These are phyloP conservation scores for Megalops cyprinoides DNA, from an alignment of 2,797 vertebrate species.

Conservation along the genomic window DNA sequence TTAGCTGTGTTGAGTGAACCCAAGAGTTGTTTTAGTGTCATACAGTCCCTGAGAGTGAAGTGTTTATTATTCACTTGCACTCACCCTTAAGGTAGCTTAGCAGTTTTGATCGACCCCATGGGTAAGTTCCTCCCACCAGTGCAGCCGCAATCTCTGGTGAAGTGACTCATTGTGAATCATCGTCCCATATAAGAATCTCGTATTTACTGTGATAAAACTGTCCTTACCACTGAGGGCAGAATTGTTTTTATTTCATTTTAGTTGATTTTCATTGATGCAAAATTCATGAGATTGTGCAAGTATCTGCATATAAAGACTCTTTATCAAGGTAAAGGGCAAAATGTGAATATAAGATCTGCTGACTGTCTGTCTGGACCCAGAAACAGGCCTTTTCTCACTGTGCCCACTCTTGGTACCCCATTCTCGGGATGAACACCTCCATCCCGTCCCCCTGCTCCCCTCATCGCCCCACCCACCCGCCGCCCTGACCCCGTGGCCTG, in stretches of 20 bases:
- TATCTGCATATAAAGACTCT: background rate
- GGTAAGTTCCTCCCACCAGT: background rate
- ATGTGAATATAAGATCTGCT: background rate
- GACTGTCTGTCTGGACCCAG: background rate
- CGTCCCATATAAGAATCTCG: too few relatives aligned
- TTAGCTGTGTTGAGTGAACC: too few relatives aligned
- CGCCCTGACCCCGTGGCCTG: background rate
- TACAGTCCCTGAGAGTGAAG: too few relatives aligned
- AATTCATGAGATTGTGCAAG: background rate
- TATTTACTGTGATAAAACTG: too few relatives aligned
- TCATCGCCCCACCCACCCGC: background rate
- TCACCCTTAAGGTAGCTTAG: too few relatives aligned
- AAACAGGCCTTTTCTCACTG: too few relatives aligned
- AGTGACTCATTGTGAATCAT: background rate
- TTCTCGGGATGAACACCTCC: background rate
- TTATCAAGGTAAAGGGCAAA: too few relatives aligned
- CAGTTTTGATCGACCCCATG: background rate
- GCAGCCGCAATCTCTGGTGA: background rate
- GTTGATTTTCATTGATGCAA: too few relatives aligned
- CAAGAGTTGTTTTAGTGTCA: too few relatives aligned
- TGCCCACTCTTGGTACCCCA: background rate
- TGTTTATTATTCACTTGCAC: too few relatives aligned
- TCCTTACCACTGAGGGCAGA: too few relatives aligned
- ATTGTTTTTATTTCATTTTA: too few relatives aligned
- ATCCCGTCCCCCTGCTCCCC: background rate